Evolutionary conservation across 2,113 vertebrate genomes (phyloP), one percentile per base, ranked within the genome.

Genomic region (Sterna hirundo): DNA sequence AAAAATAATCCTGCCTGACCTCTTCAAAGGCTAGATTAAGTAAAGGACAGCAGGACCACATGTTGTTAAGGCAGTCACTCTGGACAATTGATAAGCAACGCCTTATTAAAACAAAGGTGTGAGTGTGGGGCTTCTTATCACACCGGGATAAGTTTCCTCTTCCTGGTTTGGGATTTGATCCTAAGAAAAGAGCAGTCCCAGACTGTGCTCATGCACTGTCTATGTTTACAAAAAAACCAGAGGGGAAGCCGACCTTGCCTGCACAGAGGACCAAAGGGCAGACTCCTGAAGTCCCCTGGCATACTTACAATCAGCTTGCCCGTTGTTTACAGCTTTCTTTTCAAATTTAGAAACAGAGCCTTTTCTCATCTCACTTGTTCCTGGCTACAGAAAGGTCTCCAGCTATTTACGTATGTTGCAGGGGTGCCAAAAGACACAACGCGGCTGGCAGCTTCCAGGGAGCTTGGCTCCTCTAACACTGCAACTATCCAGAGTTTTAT

Each of bases 341-440:
- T 96, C 96, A 95, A 91, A 96, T 96, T 94, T 96, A 97, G 90
- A 92, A 96, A 79, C 64, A 79, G 88, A 86, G 81, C n/a, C 79
- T 95, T 97, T 97, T 96, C 94, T 94, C 87, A 21, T 88, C 93
- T 97, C 81, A 44, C 95, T 95, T 96, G 51, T 65, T 97, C 88
- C 94, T 93, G 90, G 64, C 70, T 58, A 69, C n/a, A 84, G 88
- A 94, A 92, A 92, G 78, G 91, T 89, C 83, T 95, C 70, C 66
- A 90, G 72, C 89, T 91, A 93, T 95, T 92, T 94, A 90, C 84
- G 40, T 42, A 75, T 14, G 15, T 79, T 93, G 94, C 70, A 76
- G 77, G 76, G 52, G 69, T 97, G 91, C 96, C 96, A 84, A 62
- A 83, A 90, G 78, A 90, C 74, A 94, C 68, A 85, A 38, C 72